Conservation (phyloP, 2,797 vertebrate species). For the Manis pentadactyla region DNA sequence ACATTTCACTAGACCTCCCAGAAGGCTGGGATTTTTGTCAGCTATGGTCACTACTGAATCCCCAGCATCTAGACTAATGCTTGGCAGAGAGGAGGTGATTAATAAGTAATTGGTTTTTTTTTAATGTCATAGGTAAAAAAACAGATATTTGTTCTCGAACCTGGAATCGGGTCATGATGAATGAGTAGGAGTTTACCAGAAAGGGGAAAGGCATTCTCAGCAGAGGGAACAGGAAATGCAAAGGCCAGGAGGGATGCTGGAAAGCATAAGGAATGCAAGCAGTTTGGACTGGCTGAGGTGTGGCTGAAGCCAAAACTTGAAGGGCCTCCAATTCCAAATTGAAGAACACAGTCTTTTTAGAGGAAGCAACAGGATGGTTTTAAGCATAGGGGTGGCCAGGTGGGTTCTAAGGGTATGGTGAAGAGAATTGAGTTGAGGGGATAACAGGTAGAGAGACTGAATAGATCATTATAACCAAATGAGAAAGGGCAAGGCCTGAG, state of each 20-base stretch:
- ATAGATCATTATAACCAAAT: background rate
- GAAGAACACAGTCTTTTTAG: background rate
- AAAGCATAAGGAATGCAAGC: background rate
- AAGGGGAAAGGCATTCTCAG: background rate
- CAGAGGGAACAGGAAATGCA: background rate
- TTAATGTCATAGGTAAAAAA: background rate
- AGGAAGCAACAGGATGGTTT: background rate
- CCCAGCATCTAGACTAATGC: background rate
- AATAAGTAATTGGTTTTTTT: background rate
- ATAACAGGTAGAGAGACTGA: background rate
- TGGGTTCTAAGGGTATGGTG: background rate
- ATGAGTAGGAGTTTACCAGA: background rate
- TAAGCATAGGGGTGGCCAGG: background rate
- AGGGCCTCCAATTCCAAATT: background rate
- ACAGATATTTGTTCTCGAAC: constrained; percentile 13
- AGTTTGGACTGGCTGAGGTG: background rate
- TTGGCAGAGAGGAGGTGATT: constrained; percentile 4
- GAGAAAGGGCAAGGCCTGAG: background rate
- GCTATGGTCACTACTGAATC: background rate
- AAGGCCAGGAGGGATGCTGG: background rate
- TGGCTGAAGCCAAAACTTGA: background rate
- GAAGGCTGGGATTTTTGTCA: background rate
- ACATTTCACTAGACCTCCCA: background rate
- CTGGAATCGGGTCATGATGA: background rate
- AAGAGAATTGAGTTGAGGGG: background rate